Percentiles rank a stretch among this genome's conserved stretches.
phyloP scores from a whole-genome alignment of 2,113 vertebrate species.

The Chrysochloris asiatica region DNA sequence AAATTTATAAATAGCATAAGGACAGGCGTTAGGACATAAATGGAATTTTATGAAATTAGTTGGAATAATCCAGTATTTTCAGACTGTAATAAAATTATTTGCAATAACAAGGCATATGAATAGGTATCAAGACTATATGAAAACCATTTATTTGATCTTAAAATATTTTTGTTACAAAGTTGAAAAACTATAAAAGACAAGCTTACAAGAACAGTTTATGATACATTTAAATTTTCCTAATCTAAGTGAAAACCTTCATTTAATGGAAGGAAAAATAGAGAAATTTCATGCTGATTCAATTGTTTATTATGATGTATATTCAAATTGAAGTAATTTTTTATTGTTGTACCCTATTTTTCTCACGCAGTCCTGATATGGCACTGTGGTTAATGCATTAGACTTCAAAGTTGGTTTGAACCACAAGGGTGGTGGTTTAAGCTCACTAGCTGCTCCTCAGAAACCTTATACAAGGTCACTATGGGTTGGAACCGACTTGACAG shows the following conservation, averaged over 20 bases:
- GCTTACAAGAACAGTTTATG: background rate
- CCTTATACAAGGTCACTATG: too few species aligned
- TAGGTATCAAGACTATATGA: background rate
- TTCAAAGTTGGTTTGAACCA: too few species aligned
- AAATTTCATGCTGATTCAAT: conserved; percentile 53
- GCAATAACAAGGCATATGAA: background rate
- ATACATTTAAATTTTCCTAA: conserved; percentile 8
- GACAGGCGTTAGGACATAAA: background rate
- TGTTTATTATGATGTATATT: background rate
- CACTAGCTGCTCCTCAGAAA: too few species aligned
- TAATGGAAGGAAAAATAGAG: conserved; percentile 9
- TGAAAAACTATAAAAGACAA: conserved; percentile 32
- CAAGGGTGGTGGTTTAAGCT: too few species aligned
- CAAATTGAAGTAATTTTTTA: conserved; percentile 52
- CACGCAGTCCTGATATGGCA: too few species aligned
- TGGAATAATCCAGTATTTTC: background rate
- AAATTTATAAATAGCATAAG: background rate
- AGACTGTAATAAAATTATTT: background rate
- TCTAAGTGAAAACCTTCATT: conserved; percentile 44
- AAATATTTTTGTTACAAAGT: conserved; percentile 39
- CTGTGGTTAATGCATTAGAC: too few species aligned
- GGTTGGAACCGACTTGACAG: too few species aligned
- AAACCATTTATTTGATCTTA: background rate
- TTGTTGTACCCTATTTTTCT: conserved; percentile 6
- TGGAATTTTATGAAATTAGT: background rate